Conservation (phyloP, 2,113 vertebrate genomes). For the Planiliza haematocheilus region DNA sequence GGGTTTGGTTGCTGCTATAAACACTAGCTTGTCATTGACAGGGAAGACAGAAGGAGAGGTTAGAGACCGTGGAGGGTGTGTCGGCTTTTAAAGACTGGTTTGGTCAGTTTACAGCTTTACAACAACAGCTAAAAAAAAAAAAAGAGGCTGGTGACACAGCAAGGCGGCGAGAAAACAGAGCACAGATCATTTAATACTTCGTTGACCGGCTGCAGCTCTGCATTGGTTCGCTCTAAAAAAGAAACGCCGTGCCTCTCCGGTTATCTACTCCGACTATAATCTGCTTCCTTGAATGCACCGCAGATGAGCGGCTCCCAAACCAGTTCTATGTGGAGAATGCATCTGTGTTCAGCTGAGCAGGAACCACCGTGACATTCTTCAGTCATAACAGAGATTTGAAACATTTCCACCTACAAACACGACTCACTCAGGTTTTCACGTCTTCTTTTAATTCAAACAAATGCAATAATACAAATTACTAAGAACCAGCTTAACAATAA, state of each 20-base stretch:
- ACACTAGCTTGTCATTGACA: conserved; percentile 63
- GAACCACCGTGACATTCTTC: conserved; percentile 14
- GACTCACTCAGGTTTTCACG: conserved; percentile 54
- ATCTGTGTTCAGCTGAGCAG: conserved; percentile 16
- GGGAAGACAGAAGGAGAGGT: conserved; percentile 60
- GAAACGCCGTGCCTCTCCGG: no score
- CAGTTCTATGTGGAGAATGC: conserved; percentile 18
- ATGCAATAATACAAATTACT: conserved; percentile 93
- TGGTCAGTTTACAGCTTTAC: conserved; percentile 58
- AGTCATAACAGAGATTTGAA: conserved; percentile 28
- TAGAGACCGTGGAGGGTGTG: conserved; percentile 58
- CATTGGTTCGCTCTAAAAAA: conserved; percentile 8
- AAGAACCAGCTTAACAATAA: conserved; percentile 97
- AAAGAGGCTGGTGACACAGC: conserved; percentile 48
- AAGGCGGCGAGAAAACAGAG: conserved; percentile 20
- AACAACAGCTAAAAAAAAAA: conserved; percentile 29
- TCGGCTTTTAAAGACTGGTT: conserved; percentile 75
- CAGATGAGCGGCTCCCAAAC: conserved; percentile 14
- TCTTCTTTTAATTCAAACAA: conserved; percentile 79
- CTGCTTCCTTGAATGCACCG: conserved; percentile 32
- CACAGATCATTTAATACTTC: no score
- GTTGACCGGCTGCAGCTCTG: conserved; percentile 31
- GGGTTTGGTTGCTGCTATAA: conserved; percentile 51
- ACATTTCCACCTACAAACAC: no score
- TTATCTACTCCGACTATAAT: conserved; percentile 22